These are phyloP conservation scores for Lepisosteus osseus DNA, from an alignment of 2,113 vertebrate species.

Conservation along the genomic window DNA sequence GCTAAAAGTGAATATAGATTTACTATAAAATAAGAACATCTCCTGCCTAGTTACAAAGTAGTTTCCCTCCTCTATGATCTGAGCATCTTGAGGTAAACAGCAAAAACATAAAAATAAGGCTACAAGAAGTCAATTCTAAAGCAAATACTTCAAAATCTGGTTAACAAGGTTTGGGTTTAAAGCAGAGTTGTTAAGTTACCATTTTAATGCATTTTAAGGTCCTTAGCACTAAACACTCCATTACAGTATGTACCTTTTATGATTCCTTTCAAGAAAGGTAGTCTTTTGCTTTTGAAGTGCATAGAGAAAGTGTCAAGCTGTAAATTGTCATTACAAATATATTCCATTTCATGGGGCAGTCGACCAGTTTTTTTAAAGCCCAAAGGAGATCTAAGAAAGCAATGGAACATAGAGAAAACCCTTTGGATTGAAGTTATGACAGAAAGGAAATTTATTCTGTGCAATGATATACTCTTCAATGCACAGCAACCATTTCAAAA, in stretches of 20 bases:
- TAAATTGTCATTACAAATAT: conserved; percentile 35
- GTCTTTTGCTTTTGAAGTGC: conserved; percentile 29
- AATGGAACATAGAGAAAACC: neutral
- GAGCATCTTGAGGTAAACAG: too few species aligned
- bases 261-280: conserved; percentile 24
- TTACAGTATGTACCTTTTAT: conserved; percentile 38
- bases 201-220: conserved; percentile 52
- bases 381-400: conserved; percentile 27
- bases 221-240: conserved; percentile 50
- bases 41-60: too few species aligned
- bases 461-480: conserved; percentile 15
- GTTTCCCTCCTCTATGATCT: too few species aligned
- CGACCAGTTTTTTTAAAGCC: conserved; percentile 6
- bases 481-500: conserved; percentile 7
- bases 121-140: too few species aligned
- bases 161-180: conserved; percentile 23
- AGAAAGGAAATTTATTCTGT: neutral
- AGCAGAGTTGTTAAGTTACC: conserved; percentile 39
- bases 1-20: too few species aligned
- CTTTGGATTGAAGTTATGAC: neutral
- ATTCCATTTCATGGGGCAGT: conserved; percentile 25
- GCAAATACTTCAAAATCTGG: too few species aligned
- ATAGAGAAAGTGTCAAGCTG: conserved; percentile 31
- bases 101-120: too few species aligned
- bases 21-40: too few species aligned